Evolutionary conservation across 2,888 invertebrate genomes (phyloP).

Genomic region (Polymixis flavicincta): DNA sequence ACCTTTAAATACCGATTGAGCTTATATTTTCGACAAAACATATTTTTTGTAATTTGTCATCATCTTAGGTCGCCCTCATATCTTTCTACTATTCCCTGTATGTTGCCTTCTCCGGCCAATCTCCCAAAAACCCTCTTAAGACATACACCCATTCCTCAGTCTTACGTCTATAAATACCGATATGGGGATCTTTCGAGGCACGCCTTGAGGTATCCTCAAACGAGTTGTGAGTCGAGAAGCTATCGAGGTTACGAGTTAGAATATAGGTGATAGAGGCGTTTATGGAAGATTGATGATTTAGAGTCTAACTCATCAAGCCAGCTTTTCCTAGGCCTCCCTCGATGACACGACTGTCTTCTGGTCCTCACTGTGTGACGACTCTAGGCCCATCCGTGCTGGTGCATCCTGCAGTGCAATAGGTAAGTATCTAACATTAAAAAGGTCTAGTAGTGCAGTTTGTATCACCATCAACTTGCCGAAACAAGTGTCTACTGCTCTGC

Average conservation of each 20-base stretch:
- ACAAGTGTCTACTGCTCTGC: too few relatives aligned
- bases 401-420: not conserved
- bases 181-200: too few relatives aligned
- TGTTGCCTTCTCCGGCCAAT: not conserved
- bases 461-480: not conserved
- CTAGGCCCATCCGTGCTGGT: not conserved
- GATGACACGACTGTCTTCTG: not conserved
- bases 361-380: too few relatives aligned
- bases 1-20: not conserved
- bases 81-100: not conserved
- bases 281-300: too few relatives aligned
- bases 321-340: too few relatives aligned
- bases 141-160: too few relatives aligned
- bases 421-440: not conserved
- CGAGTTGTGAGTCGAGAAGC: too few relatives aligned
- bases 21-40: not conserved
- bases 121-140: not conserved
- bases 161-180: too few relatives aligned
- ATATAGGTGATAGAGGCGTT: too few relatives aligned
- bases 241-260: too few relatives aligned
- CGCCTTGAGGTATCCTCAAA: too few relatives aligned
- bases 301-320: not conserved
- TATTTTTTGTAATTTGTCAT: not conserved
- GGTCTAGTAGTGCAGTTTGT: not conserved
- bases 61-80: not conserved